Conservation (phyloP, 2,797 vertebrate species). For the Sylvia borin region DNA sequence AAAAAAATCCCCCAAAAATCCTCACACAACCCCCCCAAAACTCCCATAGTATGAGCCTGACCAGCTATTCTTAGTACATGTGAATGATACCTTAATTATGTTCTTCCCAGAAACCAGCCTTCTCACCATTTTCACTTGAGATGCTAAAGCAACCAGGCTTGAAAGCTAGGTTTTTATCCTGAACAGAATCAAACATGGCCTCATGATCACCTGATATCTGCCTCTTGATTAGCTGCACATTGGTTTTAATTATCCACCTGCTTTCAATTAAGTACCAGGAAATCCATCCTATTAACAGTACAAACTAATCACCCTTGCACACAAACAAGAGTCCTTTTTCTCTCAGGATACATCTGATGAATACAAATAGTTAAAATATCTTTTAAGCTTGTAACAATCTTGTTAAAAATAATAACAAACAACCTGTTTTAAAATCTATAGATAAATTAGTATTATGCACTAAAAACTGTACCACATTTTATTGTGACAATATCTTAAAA, state of each 20-base stretch:
- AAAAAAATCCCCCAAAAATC: neutral
- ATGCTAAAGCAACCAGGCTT: neutral
- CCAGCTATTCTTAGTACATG: neutral
- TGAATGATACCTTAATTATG: neutral
- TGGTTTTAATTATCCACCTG: constrained; percentile 73
- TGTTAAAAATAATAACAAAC: neutral
- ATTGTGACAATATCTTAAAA: neutral
- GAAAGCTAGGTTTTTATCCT: neutral
- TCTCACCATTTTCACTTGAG: neutral
- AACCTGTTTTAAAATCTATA: neutral
- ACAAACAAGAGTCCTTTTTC: constrained; percentile 1
- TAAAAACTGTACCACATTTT: neutral
- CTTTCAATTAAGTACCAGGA: constrained; percentile 66
- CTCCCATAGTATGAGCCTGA: neutral
- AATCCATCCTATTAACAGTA: constrained; percentile 61
- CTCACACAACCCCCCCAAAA: neutral
- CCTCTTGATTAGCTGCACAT: constrained; percentile 65
- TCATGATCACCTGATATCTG: constrained; percentile 28
- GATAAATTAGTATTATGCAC: neutral
- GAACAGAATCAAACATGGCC: constrained; percentile 18
- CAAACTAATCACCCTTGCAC: constrained; percentile 50
- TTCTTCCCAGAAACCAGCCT: neutral
- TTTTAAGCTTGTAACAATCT: neutral
- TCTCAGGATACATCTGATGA: neutral
- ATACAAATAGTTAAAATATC: neutral